phyloP scores from a whole-genome alignment of 2,797 vertebrate species.

The Melanotaenia nigrans region DNA sequence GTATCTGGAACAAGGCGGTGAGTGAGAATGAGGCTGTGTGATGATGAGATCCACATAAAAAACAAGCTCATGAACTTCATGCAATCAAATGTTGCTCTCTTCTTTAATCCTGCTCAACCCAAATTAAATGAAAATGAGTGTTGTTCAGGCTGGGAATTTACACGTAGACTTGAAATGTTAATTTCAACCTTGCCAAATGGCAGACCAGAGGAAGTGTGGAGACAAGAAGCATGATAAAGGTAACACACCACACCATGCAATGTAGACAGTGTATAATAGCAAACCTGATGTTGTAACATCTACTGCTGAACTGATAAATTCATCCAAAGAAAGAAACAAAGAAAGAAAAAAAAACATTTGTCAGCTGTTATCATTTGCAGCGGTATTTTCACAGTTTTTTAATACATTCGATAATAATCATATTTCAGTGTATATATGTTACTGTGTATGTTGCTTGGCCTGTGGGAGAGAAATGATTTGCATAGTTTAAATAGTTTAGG shows the following conservation, averaged over 20 bases:
- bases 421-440: slow-evolving; percentile 5
- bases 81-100: slow-evolving; percentile 42
- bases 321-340: slow-evolving; percentile 57
- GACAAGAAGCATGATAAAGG: slow-evolving; percentile 46
- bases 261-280: slow-evolving; percentile 57
- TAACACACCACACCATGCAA: slow-evolving; percentile 78
- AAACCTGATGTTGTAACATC: slow-evolving; percentile 75
- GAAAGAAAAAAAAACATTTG: slow-evolving; percentile 41
- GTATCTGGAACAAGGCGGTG: slow-evolving; percentile 11
- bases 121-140: slow-evolving; percentile 25
- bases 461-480: slow-evolving; percentile 49
- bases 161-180: slow-evolving; percentile 1
- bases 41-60: slow-evolving; percentile 36
- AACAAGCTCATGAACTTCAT: slow-evolving; percentile 50
- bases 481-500: slow-evolving; percentile 35
- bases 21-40: slow-evolving; percentile 44
- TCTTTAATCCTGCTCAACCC: slow-evolving; percentile 9
- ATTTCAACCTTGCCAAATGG: slow-evolving; percentile 16
- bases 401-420: slow-evolving; percentile 16
- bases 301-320: slow-evolving; percentile 71
- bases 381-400: slow-evolving; percentile 24
- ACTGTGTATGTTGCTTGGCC: slow-evolving; percentile 10
- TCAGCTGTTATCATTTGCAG: slow-evolving; percentile 37
- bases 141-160: neutral
- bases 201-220: slow-evolving; percentile 42